These are phyloP conservation scores for Todiramphus chloris DNA, from an alignment of 2,113 vertebrate species.

Conservation along the genomic window DNA sequence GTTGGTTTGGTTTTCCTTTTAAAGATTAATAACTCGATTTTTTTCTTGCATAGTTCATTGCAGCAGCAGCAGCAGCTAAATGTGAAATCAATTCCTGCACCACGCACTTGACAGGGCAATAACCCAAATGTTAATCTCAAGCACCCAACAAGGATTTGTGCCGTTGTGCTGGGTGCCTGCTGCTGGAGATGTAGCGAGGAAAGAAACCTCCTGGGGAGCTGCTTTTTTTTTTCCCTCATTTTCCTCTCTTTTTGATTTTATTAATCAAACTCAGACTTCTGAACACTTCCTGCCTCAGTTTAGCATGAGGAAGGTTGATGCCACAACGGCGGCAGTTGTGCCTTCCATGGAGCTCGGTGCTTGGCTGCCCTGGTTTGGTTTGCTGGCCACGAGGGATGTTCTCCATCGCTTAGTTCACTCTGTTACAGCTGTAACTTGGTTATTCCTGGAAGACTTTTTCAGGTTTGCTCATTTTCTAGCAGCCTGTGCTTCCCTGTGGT, in stretches of 20 bases:
- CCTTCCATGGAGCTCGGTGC: accelerated
- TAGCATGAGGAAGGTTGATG: neutral
- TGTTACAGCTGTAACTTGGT: accelerated
- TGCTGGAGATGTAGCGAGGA: neutral
- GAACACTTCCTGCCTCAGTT: neutral
- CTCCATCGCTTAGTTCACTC: neutral
- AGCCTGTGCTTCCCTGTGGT: too few species aligned
- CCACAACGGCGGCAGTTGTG: neutral
- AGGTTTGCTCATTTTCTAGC: neutral
- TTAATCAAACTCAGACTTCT: neutral
- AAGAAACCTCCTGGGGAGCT: neutral
- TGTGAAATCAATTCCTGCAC: conserved; percentile 65
- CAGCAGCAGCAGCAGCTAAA: conserved; percentile 8
- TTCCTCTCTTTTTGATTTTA: neutral
- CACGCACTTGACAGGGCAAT: conserved; percentile 60
- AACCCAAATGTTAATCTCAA: conserved; percentile 62
- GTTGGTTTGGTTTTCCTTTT: neutral
- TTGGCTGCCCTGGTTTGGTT: neutral
- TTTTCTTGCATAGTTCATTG: conserved; percentile 72
- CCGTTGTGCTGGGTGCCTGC: neutral
- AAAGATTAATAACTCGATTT: conserved; percentile 62
- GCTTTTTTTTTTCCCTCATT: neutral
- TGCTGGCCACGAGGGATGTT: neutral
- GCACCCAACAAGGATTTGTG: conserved; percentile 26
- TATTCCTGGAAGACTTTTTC: neutral